Evolutionary conservation across 2,888 invertebrate genomes (phyloP), one percentile per base, ranked within the genome.

Genomic region (Argynnis bischoffii): DNA sequence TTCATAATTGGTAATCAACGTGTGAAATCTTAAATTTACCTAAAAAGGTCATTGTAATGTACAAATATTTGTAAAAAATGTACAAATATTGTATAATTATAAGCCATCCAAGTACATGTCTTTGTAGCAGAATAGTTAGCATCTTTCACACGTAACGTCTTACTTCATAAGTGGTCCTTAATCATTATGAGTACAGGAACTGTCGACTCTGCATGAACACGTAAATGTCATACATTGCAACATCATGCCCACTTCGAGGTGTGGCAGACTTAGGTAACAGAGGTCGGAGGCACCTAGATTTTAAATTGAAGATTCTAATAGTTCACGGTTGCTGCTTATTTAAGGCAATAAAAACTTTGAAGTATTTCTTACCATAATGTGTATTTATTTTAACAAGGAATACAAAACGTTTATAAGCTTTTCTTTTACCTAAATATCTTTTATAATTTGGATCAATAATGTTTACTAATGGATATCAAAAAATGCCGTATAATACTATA

Each of bases 211-310:
- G 48, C 57, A 57, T 59, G 61, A 70, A 69, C 64, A 67, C 67
- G 70, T 64, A 73, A 72, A 74, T 69, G 72, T 72, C 69, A 69
- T 64, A 63, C 41, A 69, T 73, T 73, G 65, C 73, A 70, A 69
- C 66, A 72, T 31, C 55, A 31, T 59, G 56, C 47, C 64, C 55
- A 67, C 14, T 51, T 3, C 65, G 55, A 72, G 69, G 68, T 61
- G 71, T 63, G 68, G 64, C 63, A n/a, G 60, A 63, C 72, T 77
- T 75, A 71, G 74, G 74, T 73, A 75, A 78, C 74, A 77, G 75
- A 70, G 75, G 77, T 78, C 77, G 77, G 74, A 69, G 72, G 63
- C 68, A 64, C 63, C 56, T 69, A 67, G 63, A 69, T 65, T 69
- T 64, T 53, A 66, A 61, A 55, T 57, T 70, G 59, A 60, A 74